Base-by-base conservation (phyloP, 2,888 invertebrate species). In the Rugalucina vietnamica region DNA sequence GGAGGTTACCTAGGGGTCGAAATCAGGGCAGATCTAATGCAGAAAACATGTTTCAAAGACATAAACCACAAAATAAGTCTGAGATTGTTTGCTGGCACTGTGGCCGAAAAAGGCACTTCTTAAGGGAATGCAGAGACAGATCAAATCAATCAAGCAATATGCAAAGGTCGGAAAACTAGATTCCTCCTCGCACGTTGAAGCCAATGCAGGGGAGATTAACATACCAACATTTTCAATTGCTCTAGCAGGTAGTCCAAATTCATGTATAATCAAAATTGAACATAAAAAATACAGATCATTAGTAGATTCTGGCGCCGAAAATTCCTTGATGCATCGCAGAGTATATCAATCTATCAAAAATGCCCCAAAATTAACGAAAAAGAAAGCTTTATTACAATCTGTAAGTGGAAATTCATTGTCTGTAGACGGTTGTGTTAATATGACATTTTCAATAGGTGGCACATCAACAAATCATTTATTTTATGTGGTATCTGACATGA, bases 241-340 rank as follows among this genome's bases (percentile, higher is more conserved):
- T n/a, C n/a, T n/a, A n/a, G n/a, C n/a, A n/a, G 81, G 81, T 57
- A 76, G 60, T 83, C 75, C 79, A 14, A 75, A 71, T 60, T 83
- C 83, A 29, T 79, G 76, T 72, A 10, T 83, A 36, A 21, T 79
- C 18, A 65, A 79, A 29, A 76, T 83, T 36, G 76, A 24, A 18
- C 57, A 65, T 72, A 57, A 79, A 27, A 79, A 76, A 60, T 76
- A 60, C 60, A 77, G 82, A 73, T 21, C 76, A 36, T 54, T 82
- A 39, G 74, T 77, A 34, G 77, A 82, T 54, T 76, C 79, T 24
- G 79, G 83, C 10, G 76, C 79, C 27, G 79, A 83, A 43, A 43
- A 76, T 24, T 43, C 71, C 14, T 71, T 79, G 39, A 79, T 83
- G 65, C 83, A 83, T 72, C 50, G 54, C 14, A 24, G 79, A 29